Evolutionary conservation across 1,140 invertebrate species (phyloP).

Genomic region (Trigoniulus corallinus): DNA sequence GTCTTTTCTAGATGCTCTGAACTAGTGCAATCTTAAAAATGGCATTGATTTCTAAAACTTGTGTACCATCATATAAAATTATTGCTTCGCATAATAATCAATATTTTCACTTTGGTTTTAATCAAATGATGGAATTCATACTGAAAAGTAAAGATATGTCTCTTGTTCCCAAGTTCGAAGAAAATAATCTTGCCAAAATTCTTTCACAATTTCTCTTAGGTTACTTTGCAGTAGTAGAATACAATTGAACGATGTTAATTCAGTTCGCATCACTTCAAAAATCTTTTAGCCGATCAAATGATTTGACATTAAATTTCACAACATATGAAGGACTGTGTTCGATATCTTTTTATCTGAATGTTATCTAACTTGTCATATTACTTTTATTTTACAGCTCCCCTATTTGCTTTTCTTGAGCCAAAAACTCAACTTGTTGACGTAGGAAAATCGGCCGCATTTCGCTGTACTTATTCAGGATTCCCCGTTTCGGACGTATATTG

Average conservation of each 20-base stretch:
- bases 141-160: too few species aligned
- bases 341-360: background rate
- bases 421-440: constrained; percentile 81
- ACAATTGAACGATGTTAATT: background rate
- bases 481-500: constrained; percentile 62
- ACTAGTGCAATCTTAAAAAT: too few species aligned
- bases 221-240: background rate
- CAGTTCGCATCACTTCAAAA: background rate
- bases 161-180: too few species aligned
- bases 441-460: constrained; percentile 71
- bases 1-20: too few species aligned
- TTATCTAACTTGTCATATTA: background rate
- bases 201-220: background rate
- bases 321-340: too few species aligned
- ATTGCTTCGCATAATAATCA: too few species aligned
- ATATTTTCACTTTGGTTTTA: too few species aligned
- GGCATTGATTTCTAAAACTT: too few species aligned
- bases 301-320: too few species aligned
- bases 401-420: constrained; percentile 72
- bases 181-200: too few species aligned
- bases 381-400: constrained; percentile 39
- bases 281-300: background rate
- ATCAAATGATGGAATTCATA: too few species aligned
- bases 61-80: too few species aligned
- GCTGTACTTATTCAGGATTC: constrained; percentile 70